These are phyloP conservation scores for Choloepus hoffmanni DNA, from an alignment of 2,113 vertebrate genomes.

Conservation along the genomic window DNA sequence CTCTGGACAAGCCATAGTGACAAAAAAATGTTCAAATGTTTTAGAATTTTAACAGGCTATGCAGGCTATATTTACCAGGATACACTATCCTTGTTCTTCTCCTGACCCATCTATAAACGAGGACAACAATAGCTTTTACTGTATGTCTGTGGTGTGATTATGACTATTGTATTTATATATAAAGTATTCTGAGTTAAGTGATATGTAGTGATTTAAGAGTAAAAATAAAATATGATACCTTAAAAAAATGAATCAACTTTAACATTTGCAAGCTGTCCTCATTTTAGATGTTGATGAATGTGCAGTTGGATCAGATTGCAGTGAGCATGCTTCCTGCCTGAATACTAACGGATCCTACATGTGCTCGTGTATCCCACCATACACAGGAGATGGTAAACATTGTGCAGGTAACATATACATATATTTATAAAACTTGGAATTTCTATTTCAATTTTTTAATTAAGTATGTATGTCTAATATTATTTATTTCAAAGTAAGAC, in stretches of 20 bases:
- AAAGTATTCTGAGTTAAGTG: not conserved
- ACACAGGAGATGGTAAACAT: constrained; percentile 95
- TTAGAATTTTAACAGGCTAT: not conserved
- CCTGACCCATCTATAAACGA: not conserved
- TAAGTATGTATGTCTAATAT: not conserved
- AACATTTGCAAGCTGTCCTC: not conserved
- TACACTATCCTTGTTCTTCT: not conserved
- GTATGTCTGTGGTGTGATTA: not conserved
- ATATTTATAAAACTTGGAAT: not conserved
- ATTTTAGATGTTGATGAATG: constrained; percentile 96
- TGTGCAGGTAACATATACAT: constrained; percentile 91
- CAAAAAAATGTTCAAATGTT: not conserved
- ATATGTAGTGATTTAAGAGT: not conserved
- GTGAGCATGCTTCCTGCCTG: constrained; percentile 92
- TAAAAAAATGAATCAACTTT: not conserved
- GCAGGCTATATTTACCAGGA: too few species aligned
- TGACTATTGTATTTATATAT: not conserved
- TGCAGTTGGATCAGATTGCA: constrained; percentile 95
- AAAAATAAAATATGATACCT: not conserved
- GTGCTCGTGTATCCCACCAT: constrained; percentile 93
- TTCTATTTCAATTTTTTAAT: not conserved
- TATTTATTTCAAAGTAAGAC: not conserved
- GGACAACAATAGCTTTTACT: not conserved
- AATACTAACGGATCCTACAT: constrained; percentile 96
- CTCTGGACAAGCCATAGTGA: not conserved